A percentile compares a stretch with the other conserved stretches of the same genome.
Evolutionary conservation across 2,797 vertebrate species (phyloP).

Genomic region (Karalla daura): DNA sequence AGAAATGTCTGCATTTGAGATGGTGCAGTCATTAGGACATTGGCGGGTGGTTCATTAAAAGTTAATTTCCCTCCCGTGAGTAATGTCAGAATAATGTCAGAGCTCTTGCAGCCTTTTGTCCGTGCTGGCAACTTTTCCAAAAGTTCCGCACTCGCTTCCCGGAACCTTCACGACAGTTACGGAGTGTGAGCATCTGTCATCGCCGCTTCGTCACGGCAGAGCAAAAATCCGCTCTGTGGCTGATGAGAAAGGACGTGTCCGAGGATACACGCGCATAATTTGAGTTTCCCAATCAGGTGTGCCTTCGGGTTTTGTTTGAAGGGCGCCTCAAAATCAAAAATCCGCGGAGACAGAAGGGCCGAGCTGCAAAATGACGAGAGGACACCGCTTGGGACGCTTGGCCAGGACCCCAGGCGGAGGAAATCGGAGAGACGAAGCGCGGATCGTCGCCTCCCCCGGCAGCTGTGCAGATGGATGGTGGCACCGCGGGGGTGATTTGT

Average conservation of each 20-base stretch:
- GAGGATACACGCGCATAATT: no score
- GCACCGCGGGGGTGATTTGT: slow-evolving; percentile 59
- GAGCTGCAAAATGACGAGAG: slow-evolving; percentile 1
- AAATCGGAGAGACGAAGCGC: slow-evolving; percentile 11
- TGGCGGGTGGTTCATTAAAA: not conserved
- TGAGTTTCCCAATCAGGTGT: no score
- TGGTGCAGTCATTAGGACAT: not conserved
- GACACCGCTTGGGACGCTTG: not conserved
- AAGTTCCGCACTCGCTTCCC: no score
- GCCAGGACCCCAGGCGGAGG: not conserved
- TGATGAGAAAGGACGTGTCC: no score
- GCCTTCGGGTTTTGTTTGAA: no score
- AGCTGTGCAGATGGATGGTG: slow-evolving; percentile 36
- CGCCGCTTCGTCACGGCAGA: no score
- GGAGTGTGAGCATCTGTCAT: no score
- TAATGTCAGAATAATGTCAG: not conserved
- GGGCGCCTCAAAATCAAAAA: no score
- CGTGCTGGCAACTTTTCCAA: no score
- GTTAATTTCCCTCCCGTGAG: not conserved
- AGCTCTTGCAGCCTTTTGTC: not conserved
- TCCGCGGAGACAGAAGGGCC: not conserved
- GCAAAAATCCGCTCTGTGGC: no score
- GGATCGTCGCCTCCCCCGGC: slow-evolving; percentile 19
- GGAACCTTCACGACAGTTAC: no score
- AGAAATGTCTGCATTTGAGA: not conserved